Base-by-base conservation (phyloP, 2,113 vertebrate species). In the Oreochromis niloticus region DNA sequence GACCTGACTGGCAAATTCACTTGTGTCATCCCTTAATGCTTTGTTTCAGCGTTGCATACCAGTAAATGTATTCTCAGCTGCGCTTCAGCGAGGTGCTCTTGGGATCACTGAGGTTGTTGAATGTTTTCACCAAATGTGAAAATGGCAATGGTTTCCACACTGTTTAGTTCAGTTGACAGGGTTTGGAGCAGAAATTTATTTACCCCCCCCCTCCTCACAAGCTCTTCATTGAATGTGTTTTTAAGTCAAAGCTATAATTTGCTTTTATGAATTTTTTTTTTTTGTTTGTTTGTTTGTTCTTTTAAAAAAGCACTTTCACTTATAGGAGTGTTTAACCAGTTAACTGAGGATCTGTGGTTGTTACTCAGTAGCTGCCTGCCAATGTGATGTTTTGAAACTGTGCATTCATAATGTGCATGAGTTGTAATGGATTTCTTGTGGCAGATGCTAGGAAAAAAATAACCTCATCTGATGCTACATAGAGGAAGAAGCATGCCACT, bases 371-470 rank as follows among this genome's bases (percentile, higher is more conserved):
- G 92, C 89, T 92, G 82, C 88, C 88, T 94, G 92, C 86, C 91
- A 93, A 94, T 93, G 91, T 95, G 91, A 93, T 87, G 82, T 93
- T 92, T 93, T 88, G 85, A 85, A 94, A 82, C 87, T 85, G 92
- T 94, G 93, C 61, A 66, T 66, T 66, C 2, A 66, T 36, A 66
- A 66, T 85, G 92, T 94, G 93, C 93, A 94, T 93, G 93, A 94
- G 84, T 88, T 93, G 92, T 93, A 84, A 84, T 95, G 86, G 85
- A 88, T 93, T 87, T 91, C 81, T 86, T 36, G 82, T 92, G 92
- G 84, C 79, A 41, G 86, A 86, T 61, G 14, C 86, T 80, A 82
- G 85, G 34, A 7, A 89, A 78, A 17, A 80, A 46, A 2, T 4
- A 48, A 30, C 75, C 84, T 91, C 78, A 89, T 93, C 34, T 55